phyloP scores from a whole-genome alignment of 2,113 vertebrate genomes.

The human region GRCh38 chr1:112194001-112194500 shows the following conservation, averaged over 20 bases:
- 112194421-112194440: background rate
- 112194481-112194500: background rate
- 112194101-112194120: background rate
- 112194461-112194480: slow-evolving; percentile 10
- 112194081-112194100: slow-evolving; percentile 10
- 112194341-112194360: background rate
- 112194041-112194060: background rate
- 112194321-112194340: background rate
- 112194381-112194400: background rate
- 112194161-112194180: background rate
- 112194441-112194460: background rate
- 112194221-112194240: slow-evolving; percentile 20
- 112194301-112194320: background rate
- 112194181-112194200: background rate
- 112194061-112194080: background rate
- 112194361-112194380: background rate
- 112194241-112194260: background rate
- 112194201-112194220: background rate
- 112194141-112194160: background rate
- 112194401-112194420: slow-evolving; percentile 27
- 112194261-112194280: background rate
- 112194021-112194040: background rate
- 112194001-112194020: background rate
- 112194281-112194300: background rate
- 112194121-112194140: background rate